Evolutionary conservation across 37 sponge, comb jelly and placozoan species (phyloP).

Genomic region (Cladorhizidae sp.): DNA sequence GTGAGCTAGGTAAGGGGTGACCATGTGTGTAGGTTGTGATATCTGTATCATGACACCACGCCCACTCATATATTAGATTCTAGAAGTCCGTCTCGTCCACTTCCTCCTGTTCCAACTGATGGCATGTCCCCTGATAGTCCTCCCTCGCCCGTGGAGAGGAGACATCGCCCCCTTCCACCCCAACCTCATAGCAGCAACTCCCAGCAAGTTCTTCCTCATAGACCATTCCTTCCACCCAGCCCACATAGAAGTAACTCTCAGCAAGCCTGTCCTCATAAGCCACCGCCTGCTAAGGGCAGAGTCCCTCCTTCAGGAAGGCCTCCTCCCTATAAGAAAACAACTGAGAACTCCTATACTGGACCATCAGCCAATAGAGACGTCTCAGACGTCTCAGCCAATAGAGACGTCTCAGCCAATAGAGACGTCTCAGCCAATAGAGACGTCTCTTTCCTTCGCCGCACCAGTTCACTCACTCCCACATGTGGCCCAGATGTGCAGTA

Average conservation of each 20-base stretch:
- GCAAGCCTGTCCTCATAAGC: neutral
- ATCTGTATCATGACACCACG: no score
- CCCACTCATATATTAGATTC: no score
- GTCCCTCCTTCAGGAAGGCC: slow-evolving; percentile 1
- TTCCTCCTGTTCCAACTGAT: slow-evolving; percentile 25
- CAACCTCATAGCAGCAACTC: neutral
- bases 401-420: neutral
- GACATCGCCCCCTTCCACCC: slow-evolving; percentile 25
- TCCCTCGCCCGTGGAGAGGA: neutral
- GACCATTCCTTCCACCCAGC: slow-evolving; percentile 1
- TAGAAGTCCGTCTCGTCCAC: slow-evolving; percentile 3
- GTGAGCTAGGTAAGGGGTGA: no score
- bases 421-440: neutral
- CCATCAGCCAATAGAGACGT: no score
- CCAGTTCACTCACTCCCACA: neutral
- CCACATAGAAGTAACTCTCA: neutral
- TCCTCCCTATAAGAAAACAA: slow-evolving; percentile 18
- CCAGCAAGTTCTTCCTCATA: neutral
- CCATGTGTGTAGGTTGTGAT: no score
- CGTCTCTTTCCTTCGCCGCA: neutral
- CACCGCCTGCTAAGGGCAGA: neutral
- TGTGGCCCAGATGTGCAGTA: neutral
- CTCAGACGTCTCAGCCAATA: neutral
- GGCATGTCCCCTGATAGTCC: neutral
- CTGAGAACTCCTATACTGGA: no score